Conservation (phyloP, 1,140 invertebrate genomes). For the Diuraphis noxia region DNA sequence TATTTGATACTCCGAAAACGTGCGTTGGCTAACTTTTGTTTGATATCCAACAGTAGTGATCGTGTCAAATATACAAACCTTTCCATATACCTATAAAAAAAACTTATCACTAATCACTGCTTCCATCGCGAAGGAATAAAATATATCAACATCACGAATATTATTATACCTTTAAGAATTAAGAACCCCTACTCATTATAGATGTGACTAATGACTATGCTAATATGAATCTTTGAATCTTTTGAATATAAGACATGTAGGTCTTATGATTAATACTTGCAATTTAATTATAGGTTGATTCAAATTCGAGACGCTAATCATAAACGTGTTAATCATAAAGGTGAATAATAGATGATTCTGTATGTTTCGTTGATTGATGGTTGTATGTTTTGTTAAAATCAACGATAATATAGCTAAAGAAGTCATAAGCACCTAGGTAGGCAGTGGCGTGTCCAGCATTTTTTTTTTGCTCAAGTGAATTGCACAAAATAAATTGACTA, state of each 20-base stretch:
- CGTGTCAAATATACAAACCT: background rate
- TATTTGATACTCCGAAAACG: background rate
- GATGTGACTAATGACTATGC: background rate
- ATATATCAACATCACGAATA: background rate
- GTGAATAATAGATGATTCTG: background rate
- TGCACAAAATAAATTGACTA: too few species aligned
- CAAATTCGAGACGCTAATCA: background rate
- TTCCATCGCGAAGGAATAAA: background rate
- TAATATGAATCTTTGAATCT: background rate
- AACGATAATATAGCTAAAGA: too few species aligned
- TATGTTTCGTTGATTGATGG: background rate
- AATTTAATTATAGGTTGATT: background rate
- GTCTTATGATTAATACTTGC: background rate
- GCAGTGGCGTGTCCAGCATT: too few species aligned
- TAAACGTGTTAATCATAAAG: background rate
- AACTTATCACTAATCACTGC: background rate
- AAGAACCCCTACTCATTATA: background rate
- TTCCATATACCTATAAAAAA: background rate
- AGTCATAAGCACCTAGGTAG: too few species aligned
- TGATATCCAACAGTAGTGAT: background rate
- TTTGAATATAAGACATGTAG: background rate
- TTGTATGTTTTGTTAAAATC: background rate
- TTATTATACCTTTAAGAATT: too few species aligned
- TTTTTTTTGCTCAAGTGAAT: too few species aligned
- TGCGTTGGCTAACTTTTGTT: background rate